A percentile compares a stretch with the other conserved stretches of the same genome.
These are phyloP conservation scores for Silurus aristotelis DNA, from an alignment of 2,797 vertebrate species.

Conservation along the genomic window DNA sequence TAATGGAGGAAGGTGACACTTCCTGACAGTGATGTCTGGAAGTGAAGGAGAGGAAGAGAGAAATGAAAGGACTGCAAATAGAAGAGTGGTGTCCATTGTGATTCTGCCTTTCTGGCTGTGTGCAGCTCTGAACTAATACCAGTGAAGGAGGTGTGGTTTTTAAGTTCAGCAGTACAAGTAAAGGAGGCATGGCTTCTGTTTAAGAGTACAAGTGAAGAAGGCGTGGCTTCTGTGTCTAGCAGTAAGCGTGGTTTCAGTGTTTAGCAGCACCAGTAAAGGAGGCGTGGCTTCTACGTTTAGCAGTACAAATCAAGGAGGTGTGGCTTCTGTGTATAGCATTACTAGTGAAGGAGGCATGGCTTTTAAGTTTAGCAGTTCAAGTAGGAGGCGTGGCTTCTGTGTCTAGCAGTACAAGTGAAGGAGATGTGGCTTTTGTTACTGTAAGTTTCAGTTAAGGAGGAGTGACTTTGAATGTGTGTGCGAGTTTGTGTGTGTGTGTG, in stretches of 20 bases:
- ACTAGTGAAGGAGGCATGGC: not conserved
- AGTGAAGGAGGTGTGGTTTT: too few species aligned
- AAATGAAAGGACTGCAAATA: constrained; percentile 33
- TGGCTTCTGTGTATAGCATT: not conserved
- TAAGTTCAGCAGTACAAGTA: too few species aligned
- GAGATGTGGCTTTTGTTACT: not conserved
- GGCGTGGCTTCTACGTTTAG: too few species aligned
- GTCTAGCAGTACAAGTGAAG: not conserved
- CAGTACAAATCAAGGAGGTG: not conserved
- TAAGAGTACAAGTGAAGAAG: too few species aligned
- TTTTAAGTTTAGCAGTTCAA: not conserved
- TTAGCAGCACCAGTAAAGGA: not conserved
- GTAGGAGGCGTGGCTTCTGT: not conserved
- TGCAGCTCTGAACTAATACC: constrained; percentile 16
- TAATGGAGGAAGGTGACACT: constrained; percentile 31
- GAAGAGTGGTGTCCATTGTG: not conserved
- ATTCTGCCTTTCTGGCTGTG: constrained; percentile 38
- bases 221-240: too few species aligned
- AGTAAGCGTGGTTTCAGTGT: not conserved
- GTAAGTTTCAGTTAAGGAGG: not conserved
- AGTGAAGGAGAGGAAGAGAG: constrained; percentile 39
- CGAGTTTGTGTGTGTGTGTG: too few species aligned
- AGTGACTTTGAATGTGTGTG: not conserved
- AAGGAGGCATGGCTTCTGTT: too few species aligned
- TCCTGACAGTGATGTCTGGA: constrained; percentile 26